These are phyloP conservation scores for Oophaga pumilio DNA, from an alignment of 2,113 vertebrate species.

Conservation along the genomic window DNA sequence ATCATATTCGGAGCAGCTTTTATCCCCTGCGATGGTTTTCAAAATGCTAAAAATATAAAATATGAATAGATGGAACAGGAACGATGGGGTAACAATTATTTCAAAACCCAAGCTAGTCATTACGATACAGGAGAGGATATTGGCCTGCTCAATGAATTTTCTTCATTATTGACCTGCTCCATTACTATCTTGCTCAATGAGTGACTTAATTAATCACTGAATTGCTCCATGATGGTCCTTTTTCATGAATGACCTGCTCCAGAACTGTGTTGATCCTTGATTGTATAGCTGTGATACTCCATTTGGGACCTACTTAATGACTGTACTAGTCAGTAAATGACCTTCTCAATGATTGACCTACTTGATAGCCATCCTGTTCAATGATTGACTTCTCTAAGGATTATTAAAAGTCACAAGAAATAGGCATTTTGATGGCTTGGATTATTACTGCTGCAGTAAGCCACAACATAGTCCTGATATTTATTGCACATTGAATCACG, in stretches of 20 bases:
- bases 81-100: neutral
- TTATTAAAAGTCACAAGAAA: neutral
- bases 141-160: neutral
- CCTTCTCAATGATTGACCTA: too few relatives aligned
- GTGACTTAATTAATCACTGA: neutral
- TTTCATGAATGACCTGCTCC: neutral
- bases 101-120: neutral
- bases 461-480: neutral
- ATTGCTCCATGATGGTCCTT: neutral
- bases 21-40: neutral
- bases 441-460: neutral
- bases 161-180: neutral
- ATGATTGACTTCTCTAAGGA: neutral
- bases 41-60: neutral
- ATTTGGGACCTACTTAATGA: too few relatives aligned
- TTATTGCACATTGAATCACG: neutral
- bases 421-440: neutral
- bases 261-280: neutral
- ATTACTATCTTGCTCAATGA: neutral
- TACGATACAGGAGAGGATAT: neutral
- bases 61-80: neutral
- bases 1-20: neutral
- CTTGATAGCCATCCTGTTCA: too few relatives aligned
- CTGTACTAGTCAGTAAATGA: too few relatives aligned
- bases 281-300: too few relatives aligned